phyloP scores from a whole-genome alignment of 2,797 vertebrate genomes.

The Cossypha dichroa region DNA sequence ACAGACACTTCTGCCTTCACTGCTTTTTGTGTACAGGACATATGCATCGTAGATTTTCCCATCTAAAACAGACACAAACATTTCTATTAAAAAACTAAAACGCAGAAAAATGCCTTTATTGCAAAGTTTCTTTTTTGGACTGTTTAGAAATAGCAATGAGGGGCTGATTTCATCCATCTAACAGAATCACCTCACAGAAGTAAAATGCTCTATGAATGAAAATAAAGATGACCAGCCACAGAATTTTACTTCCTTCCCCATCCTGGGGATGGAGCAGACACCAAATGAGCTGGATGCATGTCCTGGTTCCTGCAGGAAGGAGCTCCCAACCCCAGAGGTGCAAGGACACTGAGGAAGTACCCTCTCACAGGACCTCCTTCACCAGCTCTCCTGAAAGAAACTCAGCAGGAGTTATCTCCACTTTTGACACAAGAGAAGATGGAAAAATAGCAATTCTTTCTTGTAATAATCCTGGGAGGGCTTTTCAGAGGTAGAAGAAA shows the following conservation, averaged over 20 bases:
- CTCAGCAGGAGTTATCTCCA: not conserved
- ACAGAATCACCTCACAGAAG: not conserved
- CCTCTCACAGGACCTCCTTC: not conserved
- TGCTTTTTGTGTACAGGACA: constrained; percentile 80
- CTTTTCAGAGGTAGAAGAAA: not conserved
- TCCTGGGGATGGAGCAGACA: not conserved
- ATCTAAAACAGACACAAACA: constrained; percentile 61
- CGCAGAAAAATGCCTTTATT: not conserved
- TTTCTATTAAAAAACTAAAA: not conserved
- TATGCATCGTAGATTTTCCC: constrained; percentile 80
- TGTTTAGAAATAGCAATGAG: not conserved
- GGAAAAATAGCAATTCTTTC: not conserved
- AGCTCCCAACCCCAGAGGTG: not conserved
- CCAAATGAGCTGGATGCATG: not conserved
- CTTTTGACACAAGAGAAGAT: not conserved
- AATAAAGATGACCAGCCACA: not conserved
- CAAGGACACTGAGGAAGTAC: not conserved
- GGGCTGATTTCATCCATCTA: not conserved
- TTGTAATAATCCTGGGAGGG: not conserved
- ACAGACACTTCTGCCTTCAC: constrained; percentile 36
- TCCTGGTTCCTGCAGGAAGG: not conserved
- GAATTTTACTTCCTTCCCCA: not conserved
- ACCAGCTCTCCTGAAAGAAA: not conserved
- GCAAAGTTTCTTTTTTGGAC: not conserved
- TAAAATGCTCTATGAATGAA: not conserved